Percentiles rank a stretch among this genome's conserved stretches.
Evolutionary conservation across 1,140 invertebrate species (phyloP).

Genomic region (Brevipalpus yothersi): DNA sequence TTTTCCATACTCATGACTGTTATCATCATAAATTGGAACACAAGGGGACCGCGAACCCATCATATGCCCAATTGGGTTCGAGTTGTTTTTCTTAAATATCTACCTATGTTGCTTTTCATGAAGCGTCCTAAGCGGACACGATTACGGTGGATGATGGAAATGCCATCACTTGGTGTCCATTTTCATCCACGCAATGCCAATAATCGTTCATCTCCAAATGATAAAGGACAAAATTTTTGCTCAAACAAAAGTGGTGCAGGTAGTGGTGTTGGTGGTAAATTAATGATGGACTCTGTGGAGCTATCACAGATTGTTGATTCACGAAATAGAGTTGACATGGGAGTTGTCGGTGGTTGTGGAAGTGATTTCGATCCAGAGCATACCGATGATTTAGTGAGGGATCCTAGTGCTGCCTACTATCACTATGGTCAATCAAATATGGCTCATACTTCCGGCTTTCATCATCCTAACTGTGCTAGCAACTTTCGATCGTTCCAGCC

Average conservation of each 20-base stretch:
- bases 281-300: not conserved
- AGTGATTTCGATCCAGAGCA: no score
- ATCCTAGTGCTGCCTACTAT: no score
- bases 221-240: not conserved
- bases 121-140: constrained; percentile 70
- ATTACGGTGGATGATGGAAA: constrained; percentile 88
- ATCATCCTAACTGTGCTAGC: no score
- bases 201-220: not conserved
- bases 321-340: not conserved
- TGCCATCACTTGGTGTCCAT: constrained; percentile 27
- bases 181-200: constrained; percentile 21
- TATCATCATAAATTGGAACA: constrained; percentile 98
- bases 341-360: not conserved
- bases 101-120: constrained; percentile 61
- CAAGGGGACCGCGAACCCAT: constrained; percentile 65
- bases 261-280: not conserved
- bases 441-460: not conserved
- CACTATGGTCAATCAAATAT: constrained; percentile 23
- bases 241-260: not conserved
- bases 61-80: constrained; percentile 85
- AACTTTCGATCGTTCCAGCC: no score
- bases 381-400: no score
- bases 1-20: constrained; percentile 96
- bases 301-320: not conserved
- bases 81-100: constrained; percentile 71